Percentiles rank a stretch among this genome's conserved stretches.
These are phyloP conservation scores for Ecliptopera silaceata DNA, from an alignment of 2,888 invertebrate genomes.

Conservation along the genomic window DNA sequence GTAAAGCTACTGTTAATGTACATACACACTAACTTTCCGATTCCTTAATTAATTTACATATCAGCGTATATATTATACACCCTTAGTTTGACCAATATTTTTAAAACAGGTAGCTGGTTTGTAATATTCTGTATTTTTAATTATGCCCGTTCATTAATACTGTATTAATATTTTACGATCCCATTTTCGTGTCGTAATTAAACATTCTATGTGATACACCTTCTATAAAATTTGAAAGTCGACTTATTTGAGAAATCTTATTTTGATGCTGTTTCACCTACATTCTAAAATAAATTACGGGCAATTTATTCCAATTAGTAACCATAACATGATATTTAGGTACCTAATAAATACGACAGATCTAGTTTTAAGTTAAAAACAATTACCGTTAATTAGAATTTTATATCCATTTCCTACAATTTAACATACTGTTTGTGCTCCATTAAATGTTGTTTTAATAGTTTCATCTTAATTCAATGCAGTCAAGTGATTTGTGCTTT, in stretches of 20 bases:
- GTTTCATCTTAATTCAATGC: conserved; percentile 19
- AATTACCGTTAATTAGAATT: too few species aligned
- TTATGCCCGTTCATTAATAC: conserved; percentile 14
- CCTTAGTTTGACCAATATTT: too few species aligned
- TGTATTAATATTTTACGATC: conserved; percentile 15
- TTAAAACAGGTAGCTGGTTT: too few species aligned
- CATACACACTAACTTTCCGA: too few species aligned
- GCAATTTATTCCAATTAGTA: conserved; percentile 13
- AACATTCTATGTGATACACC: conserved; percentile 14
- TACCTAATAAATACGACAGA: conserved; percentile 23
- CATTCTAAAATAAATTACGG: conserved; percentile 18
- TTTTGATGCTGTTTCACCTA: conserved; percentile 16
- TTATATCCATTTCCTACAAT: conserved; percentile 44
- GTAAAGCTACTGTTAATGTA: too few species aligned
- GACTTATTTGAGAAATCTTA: conserved; percentile 16
- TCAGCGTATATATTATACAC: too few species aligned
- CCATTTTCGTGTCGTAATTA: conserved; percentile 17
- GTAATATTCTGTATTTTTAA: too few species aligned
- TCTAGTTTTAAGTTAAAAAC: conserved; percentile 20
- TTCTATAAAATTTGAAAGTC: conserved; percentile 10
- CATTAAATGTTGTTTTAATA: conserved; percentile 47
- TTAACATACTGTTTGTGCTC: conserved; percentile 41
- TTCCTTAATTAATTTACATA: too few species aligned
- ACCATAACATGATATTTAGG: conserved; percentile 1
- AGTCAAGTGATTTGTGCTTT: conserved; percentile 40